Evolutionary conservation across 2,113 vertebrate genomes (phyloP).

Genomic region (Psittacus erithacus): DNA sequence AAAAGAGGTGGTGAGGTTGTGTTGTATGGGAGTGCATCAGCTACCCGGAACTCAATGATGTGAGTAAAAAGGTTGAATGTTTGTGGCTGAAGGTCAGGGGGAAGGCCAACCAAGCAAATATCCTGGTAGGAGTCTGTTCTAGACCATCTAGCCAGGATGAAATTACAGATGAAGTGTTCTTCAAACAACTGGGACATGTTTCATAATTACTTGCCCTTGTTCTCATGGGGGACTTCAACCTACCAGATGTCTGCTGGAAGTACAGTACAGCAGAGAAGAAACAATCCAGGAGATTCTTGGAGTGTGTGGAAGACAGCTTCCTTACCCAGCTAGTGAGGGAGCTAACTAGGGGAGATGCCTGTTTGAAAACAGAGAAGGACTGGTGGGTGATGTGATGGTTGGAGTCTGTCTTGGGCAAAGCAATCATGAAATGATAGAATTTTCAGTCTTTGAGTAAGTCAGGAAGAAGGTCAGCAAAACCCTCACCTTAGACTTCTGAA

Average conservation of each 20-base stretch:
- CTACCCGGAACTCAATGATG: background rate
- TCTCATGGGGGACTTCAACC: background rate
- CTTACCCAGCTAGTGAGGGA: background rate
- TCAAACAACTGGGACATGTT: background rate
- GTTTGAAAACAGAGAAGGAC: background rate
- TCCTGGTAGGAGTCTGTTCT: background rate
- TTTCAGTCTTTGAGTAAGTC: background rate
- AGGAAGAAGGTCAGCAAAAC: background rate
- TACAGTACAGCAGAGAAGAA: background rate
- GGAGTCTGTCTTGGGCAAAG: background rate
- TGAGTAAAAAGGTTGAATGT: background rate
- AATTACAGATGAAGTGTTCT: background rate
- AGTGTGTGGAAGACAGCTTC: background rate
- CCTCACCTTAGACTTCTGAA: background rate
- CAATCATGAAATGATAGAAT: background rate
- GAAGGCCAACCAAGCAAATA: background rate
- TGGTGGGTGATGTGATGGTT: background rate
- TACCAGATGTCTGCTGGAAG: background rate
- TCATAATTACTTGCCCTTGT: background rate
- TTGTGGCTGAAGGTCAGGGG: background rate
- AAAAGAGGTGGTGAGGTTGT: background rate
- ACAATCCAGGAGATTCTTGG: background rate
- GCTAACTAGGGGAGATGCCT: background rate
- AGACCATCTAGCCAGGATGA: background rate
- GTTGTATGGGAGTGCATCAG: background rate